Evolutionary conservation across 2,113 vertebrate genomes (phyloP), one percentile per base, ranked within the genome.

Genomic region (Crotalus helleri): DNA sequence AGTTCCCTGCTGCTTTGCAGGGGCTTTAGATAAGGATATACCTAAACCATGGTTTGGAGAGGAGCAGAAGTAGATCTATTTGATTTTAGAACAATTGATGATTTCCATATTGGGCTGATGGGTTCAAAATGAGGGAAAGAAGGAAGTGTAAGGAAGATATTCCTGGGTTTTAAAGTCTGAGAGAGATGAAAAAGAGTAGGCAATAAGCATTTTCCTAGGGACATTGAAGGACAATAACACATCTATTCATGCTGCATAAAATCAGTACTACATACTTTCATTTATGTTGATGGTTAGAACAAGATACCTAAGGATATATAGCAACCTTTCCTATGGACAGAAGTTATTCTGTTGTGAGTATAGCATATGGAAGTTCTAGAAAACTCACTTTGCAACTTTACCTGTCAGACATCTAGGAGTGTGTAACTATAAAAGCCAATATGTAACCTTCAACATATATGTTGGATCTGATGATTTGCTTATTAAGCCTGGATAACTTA

Each of bases 91-190:
- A 87, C 49, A 2, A 58, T 1, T 6, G 55, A 57, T 57, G 5
- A 2, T 3, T 29, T 39, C 87, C 0, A 0, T 85, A 4, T 19
- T 90, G 3, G 21, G 81, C 24, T 89, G 39, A 8, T 61, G 54
- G 64, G 88, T n/a, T 39, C 21, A 51, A 55, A 53, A 10, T 3
- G 23, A 69, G 23, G 24, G 21, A n/a, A 1, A 49, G 15, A 57
- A 55, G 15, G 15, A 3, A 64, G 57, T 89, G 74, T 0, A 0
- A 15, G 1, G 54, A 0, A 0, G 64, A 88, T 3, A 13, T 0
- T 0, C 0, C 46, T 59, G 29, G 23, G 21, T 44, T 74, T n/a
- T 29, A 4, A 61, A 29, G 61, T 33, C 19, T 57, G 8, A 53
- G n/a, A 11, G 49, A 10, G 15, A 29, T 89, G 2, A 74, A 74